Conservation (phyloP, 2,888 invertebrate species). For the Stegana nigrithorax region DNA sequence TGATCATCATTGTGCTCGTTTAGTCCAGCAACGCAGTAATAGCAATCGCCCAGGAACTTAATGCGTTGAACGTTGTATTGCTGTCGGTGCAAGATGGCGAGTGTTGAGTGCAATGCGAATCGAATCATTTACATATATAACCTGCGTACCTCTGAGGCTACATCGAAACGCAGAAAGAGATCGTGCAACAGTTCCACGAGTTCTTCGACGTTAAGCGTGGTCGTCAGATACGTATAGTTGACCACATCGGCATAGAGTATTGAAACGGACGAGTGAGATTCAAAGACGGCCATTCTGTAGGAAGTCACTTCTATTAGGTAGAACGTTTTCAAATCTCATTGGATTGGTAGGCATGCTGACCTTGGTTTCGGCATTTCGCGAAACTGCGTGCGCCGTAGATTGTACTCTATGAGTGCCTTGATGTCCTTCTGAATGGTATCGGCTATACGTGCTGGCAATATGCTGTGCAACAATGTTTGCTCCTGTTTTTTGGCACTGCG, state of each 20-base stretch:
- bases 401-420: not conserved
- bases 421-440: not conserved
- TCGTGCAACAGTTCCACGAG: slow-evolving; percentile 89
- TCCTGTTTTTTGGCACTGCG: slow-evolving; percentile 25
- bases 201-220: slow-evolving; percentile 80
- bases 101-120: not conserved
- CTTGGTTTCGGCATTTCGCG: not conserved
- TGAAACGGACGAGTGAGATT: slow-evolving; percentile 86
- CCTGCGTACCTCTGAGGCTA: slow-evolving; percentile 79
- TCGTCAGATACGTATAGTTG: slow-evolving; percentile 82
- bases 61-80: slow-evolving; percentile 82
- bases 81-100: slow-evolving; percentile 57
- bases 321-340: no score
- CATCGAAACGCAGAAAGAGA: slow-evolving; percentile 89
- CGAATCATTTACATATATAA: not conserved
- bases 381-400: not conserved
- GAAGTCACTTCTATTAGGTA: no score
- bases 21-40: slow-evolving; percentile 89
- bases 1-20: slow-evolving; percentile 81
- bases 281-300: slow-evolving; percentile 71
- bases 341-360: no score
- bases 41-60: slow-evolving; percentile 92
- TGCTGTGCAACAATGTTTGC: not conserved
- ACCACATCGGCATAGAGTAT: slow-evolving; percentile 92
- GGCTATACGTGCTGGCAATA: not conserved